A percentile compares a stretch with the other conserved stretches of the same genome.
These are phyloP conservation scores for Delphinapterus leucas DNA, from an alignment of 2,113 vertebrate genomes.

Conservation along the genomic window DNA sequence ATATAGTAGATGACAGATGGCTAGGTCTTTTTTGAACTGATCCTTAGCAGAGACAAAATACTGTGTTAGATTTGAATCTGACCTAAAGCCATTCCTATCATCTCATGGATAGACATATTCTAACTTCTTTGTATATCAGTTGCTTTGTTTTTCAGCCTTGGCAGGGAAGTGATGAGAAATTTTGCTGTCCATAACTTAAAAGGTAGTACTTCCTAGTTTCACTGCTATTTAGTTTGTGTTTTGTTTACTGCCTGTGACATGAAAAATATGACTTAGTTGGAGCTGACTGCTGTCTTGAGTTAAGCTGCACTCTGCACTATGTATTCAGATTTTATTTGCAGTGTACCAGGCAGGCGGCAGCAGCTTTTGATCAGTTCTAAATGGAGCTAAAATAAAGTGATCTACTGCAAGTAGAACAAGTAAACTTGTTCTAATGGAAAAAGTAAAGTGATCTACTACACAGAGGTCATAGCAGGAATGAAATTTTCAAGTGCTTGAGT, in stretches of 20 bases:
- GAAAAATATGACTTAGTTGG: slow-evolving; percentile 31
- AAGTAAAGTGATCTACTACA: not conserved
- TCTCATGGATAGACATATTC: not conserved
- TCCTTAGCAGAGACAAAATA: not conserved
- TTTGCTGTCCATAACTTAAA: not conserved
- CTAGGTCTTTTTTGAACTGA: not conserved
- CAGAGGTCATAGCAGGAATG: not conserved
- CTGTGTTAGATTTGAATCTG: not conserved
- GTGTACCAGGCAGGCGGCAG: not conserved
- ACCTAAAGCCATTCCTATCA: not conserved
- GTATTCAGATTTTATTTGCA: not conserved
- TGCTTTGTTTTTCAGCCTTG: not conserved
- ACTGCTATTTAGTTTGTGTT: not conserved
- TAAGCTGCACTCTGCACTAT: not conserved
- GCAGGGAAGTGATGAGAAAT: not conserved
- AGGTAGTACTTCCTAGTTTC: not conserved
- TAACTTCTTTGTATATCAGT: not conserved
- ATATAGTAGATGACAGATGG: not conserved
- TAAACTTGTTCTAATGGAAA: not conserved
- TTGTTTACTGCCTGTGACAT: slow-evolving; percentile 50
- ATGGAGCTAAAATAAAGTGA: not conserved
- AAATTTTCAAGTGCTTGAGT: not conserved
- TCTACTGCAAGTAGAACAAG: no score
- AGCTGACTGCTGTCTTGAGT: not conserved
- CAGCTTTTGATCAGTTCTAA: not conserved